Base-by-base conservation (phyloP, 2,888 invertebrate species). In the Stenotaenia linearis region DNA sequence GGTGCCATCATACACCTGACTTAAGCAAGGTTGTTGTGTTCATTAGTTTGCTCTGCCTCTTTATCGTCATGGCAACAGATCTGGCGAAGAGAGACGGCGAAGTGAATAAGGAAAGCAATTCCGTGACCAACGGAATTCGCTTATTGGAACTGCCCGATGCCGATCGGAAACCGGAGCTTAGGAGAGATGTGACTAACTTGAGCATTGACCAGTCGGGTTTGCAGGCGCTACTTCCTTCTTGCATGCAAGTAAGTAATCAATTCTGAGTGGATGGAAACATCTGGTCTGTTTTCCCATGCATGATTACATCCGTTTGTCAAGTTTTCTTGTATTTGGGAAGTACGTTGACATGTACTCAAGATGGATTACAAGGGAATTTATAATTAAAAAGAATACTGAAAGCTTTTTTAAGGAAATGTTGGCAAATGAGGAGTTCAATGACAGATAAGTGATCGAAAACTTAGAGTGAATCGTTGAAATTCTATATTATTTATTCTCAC, bases 121-220 rank as follows among this genome's bases (percentile, higher is more conserved):
- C 61, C 23, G 69, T 69, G 40, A 78, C 78, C 32, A 78, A 78
- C 23, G 78, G 78, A 15, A 61, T 78, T 30, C 28, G 69, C 32
- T 25, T 78, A 23, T 18, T 69, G 40, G 78, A 78, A 69, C n/a
- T 78, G n/a, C 25, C 78, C 0, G 69, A 30, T 21, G 50, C 15
- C 25, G 78, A 45, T 32, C 21, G 35, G 32, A 61, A 37, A 23
- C 23, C 30, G 12, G 78, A 69, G 40, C 69, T 78, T 28, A 30
- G 78, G n/a, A 28, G 78, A 35, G 78, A 78, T 21, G 69, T 69
- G 69, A 69, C 61, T 32, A 30, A 35, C 28, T 35, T 78, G 10
- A 78, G 78, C 40, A 78, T 78, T 69, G 78, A 78, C 78, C 61
- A 78, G 23, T 69, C 78, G 9, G 78, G 78, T 30, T 35, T 25